Evolutionary conservation across 2,113 vertebrate genomes (phyloP).

Genomic region (Alexandromys fortis): DNA sequence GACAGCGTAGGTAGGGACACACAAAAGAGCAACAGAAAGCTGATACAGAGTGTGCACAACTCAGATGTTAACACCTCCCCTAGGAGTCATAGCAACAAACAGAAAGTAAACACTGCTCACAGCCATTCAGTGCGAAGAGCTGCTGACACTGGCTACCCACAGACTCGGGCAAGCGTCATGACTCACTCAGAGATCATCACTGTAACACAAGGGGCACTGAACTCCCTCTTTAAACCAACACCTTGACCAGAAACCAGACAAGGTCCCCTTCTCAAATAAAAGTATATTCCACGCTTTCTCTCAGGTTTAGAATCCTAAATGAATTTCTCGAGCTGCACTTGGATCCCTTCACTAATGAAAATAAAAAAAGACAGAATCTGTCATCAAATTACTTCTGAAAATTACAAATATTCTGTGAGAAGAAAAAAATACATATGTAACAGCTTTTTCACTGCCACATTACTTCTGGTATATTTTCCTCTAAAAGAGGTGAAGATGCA

Average conservation of each 20-base stretch:
- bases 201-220: background rate
- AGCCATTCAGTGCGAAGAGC: background rate
- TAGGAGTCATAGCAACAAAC: background rate
- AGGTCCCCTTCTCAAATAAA: slow-evolving; percentile 37
- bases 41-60: background rate
- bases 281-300: background rate
- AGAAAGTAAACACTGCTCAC: background rate
- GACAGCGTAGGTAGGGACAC: background rate
- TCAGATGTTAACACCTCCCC: background rate
- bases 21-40: slow-evolving; percentile 3
- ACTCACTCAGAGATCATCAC: background rate
- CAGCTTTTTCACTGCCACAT: slow-evolving; percentile 7
- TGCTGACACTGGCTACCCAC: background rate
- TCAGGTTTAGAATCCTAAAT: background rate
- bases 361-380: slow-evolving; percentile 1
- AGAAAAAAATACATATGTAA: slow-evolving; percentile 14
- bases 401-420: background rate
- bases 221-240: background rate
- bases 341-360: slow-evolving; percentile 4
- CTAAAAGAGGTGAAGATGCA: background rate
- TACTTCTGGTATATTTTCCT: slow-evolving; percentile 37
- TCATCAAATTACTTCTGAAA: slow-evolving; percentile 26
- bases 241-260: slow-evolving; percentile 35
- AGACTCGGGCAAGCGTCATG: background rate
- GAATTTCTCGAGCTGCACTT: slow-evolving; percentile 20